Evolutionary conservation across 2,797 vertebrate species (phyloP), one percentile per base, ranked within the genome.

Genomic region (Pempheris klunzingeri): DNA sequence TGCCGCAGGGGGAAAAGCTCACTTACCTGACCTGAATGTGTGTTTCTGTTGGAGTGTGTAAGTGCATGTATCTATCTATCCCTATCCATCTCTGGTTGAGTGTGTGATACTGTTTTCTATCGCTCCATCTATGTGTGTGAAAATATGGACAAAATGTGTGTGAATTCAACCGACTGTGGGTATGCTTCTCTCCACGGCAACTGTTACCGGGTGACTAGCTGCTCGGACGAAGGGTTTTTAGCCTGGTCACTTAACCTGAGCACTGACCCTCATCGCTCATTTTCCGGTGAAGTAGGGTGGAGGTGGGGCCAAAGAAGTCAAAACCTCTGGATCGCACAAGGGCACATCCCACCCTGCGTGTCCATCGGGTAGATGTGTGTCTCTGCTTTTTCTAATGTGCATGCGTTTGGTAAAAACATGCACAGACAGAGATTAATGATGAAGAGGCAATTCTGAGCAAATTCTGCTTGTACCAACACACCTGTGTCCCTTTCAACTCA

Each of bases 221-320:
- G 86, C 89, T 80, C 72, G 88, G 88, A 78, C 77, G 57, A 88
- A 89, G 90, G 77, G 79, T 95, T 93, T 90, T 79, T 85, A 93
- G 91, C 85, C 92, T 90, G 92, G 92, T 95, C 96, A 89, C 92
- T 97, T 96, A 96, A 94, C 96, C 95, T 81, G 90, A 91, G 91
- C 92, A 0, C 77, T 94, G 96, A 96, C 94, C 96, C 94, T 91
- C 89, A 95, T 94, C 90, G 57, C 80, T 94, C 90, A 79, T 67
- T 79, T 92, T 54, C 49, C 74, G 50, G 89, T 89, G 90, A 94
- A 83, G 87, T 84, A 84, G 46, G 82, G 83, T 32, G 30, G 30
- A 6, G 30, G 30, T 32, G 78, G 78, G 78, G 84, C 66, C 74
- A 80, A 22, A 88, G 83, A 88, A 82, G 78, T 88, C 80, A 77